These are phyloP conservation scores for Leptinotarsa tumamoca DNA, from an alignment of 2,888 invertebrate species.

Conservation along the genomic window DNA sequence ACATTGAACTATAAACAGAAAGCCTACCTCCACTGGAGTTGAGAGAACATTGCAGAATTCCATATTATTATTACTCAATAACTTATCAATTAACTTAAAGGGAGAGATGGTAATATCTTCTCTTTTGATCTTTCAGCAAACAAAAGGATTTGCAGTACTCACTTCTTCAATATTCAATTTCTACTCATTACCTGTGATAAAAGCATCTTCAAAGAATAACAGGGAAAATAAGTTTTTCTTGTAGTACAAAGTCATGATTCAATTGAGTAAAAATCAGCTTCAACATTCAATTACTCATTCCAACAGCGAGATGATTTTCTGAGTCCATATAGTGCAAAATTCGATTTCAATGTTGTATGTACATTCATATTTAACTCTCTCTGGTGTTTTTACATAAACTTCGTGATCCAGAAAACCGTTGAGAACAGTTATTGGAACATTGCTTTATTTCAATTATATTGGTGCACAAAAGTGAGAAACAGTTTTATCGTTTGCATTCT, in stretches of 20 bases:
- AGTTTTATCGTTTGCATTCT: constrained; percentile 16
- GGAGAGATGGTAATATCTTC: too few relatives aligned
- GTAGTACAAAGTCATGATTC: constrained; percentile 31
- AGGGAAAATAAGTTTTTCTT: constrained; percentile 6
- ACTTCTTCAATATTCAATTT: too few relatives aligned
- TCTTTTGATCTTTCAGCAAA: too few relatives aligned
- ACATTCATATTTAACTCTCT: constrained; percentile 23
- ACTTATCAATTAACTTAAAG: too few relatives aligned
- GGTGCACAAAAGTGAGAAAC: neutral
- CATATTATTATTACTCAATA: too few relatives aligned
- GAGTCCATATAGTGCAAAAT: constrained; percentile 31
- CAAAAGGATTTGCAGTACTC: too few relatives aligned
- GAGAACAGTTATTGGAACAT: constrained; percentile 41
- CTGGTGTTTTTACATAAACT: constrained; percentile 32
- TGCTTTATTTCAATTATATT: constrained; percentile 21
- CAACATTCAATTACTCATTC: constrained; percentile 36
- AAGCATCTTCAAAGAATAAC: constrained; percentile 32
- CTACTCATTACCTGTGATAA: too few relatives aligned
- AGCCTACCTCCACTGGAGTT: too few relatives aligned
- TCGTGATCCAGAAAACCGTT: constrained; percentile 40
- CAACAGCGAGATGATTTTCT: constrained; percentile 28
- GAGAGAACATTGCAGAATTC: too few relatives aligned
- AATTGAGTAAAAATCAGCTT: constrained; percentile 28
- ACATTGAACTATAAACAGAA: too few relatives aligned
- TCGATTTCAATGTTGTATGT: constrained; percentile 23